Evolutionary conservation across 2,113 vertebrate genomes (phyloP).

Genomic region (Eonycteris spelaea): DNA sequence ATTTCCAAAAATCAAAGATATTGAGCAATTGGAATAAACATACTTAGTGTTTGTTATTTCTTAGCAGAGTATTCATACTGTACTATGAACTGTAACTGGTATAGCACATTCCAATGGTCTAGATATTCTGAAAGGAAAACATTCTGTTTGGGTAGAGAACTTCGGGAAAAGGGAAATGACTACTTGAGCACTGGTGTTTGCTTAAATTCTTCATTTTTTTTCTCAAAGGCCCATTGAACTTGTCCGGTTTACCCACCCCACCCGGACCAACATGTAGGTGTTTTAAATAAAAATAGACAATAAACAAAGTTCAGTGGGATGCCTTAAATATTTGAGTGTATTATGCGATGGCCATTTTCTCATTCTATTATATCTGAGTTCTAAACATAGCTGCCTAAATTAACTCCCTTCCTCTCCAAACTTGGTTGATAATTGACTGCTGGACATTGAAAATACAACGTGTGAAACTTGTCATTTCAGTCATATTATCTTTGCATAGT

Average conservation of each 20-base stretch:
- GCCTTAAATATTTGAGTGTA: neutral
- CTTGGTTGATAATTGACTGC: neutral
- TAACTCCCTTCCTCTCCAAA: neutral
- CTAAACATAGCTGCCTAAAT: neutral
- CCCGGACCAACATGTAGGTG: neutral
- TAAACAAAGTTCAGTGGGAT: neutral
- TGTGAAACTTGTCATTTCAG: constrained; percentile 15
- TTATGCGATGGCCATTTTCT: neutral
- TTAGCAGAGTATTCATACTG: neutral
- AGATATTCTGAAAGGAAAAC: constrained; percentile 28
- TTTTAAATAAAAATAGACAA: constrained; percentile 44
- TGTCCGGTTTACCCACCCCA: neutral
- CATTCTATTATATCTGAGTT: neutral
- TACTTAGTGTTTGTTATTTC: constrained; percentile 30
- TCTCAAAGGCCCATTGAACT: constrained; percentile 34
- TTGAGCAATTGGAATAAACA: neutral
- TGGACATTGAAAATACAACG: constrained; percentile 14
- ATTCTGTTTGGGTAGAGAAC: constrained; percentile 36
- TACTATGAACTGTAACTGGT: neutral
- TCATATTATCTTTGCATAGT: neutral
- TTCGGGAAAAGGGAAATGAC: constrained; percentile 31
- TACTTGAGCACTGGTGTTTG: neutral
- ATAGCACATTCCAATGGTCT: neutral
- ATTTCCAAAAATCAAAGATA: constrained; percentile 19
- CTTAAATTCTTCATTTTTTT: constrained; percentile 32